A percentile compares a stretch with the other conserved stretches of the same genome.
These are phyloP conservation scores for Bradysia coprophila DNA, from an alignment of 1,140 invertebrate genomes.

Conservation along the genomic window DNA sequence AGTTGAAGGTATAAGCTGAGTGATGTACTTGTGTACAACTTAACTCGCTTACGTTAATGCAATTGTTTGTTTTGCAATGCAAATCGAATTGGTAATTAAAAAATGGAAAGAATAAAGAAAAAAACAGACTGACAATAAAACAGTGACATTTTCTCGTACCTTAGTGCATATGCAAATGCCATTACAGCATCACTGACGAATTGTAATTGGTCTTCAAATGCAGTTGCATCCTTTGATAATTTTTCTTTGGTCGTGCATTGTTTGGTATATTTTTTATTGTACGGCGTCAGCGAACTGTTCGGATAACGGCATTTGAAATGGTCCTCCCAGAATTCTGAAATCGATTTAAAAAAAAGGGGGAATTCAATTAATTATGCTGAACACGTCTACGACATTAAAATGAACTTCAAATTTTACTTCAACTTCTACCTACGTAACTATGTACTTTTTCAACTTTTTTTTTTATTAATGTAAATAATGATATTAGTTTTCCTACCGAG, in stretches of 20 bases:
- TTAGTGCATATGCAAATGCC: slow-evolving; percentile 75
- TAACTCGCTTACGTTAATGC: too few relatives aligned
- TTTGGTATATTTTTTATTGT: slow-evolving; percentile 52
- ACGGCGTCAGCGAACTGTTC: slow-evolving; percentile 55
- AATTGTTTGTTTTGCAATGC: too few relatives aligned
- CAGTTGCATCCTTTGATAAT: slow-evolving; percentile 51
- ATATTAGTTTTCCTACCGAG: too few relatives aligned
- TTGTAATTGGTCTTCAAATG: slow-evolving; percentile 77
- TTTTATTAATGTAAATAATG: too few relatives aligned
- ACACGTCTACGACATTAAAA: neutral
- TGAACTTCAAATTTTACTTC: too few relatives aligned
- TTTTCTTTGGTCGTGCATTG: slow-evolving; percentile 51
- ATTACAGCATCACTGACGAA: slow-evolving; percentile 86
- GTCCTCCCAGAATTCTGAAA: slow-evolving; percentile 83
- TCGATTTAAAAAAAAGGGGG: slow-evolving; percentile 7
- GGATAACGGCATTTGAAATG: slow-evolving; percentile 73
- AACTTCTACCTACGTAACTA: too few relatives aligned
- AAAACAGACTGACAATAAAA: too few relatives aligned
- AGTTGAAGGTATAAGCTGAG: neutral
- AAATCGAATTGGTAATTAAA: too few relatives aligned
- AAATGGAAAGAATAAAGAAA: too few relatives aligned
- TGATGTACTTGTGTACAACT: neutral
- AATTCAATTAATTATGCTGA: slow-evolving; percentile 1
- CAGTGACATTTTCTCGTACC: too few relatives aligned
- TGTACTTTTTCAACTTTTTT: too few relatives aligned